Percentiles rank a stretch among this genome's conserved stretches.
Evolutionary conservation across 2,888 invertebrate genomes (phyloP).

Genomic region (Caenorhabditis sp.): DNA sequence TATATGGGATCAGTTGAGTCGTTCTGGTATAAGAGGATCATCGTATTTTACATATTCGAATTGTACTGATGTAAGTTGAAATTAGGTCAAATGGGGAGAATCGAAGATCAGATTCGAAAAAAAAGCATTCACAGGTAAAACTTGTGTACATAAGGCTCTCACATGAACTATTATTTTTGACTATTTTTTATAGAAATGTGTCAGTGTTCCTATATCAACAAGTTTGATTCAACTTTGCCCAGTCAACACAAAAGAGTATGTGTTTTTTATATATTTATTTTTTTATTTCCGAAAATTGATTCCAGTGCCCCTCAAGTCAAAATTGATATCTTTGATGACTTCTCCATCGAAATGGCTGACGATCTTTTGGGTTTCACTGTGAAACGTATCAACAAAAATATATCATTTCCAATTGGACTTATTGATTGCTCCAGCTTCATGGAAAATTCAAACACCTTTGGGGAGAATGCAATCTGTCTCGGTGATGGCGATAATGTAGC

Average conservation of each 20-base stretch:
- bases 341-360: conserved; percentile 18
- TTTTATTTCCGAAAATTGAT: neutral
- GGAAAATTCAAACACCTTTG: conserved; percentile 16
- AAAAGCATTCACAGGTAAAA: no score
- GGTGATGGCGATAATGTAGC: conserved; percentile 41
- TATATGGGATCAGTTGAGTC: conserved; percentile 16
- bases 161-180: no score
- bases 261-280: no score
- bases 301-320: conserved; percentile 18
- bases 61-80: conserved; percentile 13
- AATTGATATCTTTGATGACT: conserved; percentile 20
- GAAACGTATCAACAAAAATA: conserved; percentile 15
- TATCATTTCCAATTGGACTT: conserved; percentile 39
- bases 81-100: neutral
- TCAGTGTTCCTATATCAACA: neutral
- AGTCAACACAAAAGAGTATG: neutral
- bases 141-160: no score
- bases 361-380: conserved; percentile 35
- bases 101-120: no score
- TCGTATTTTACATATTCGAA: conserved; percentile 21
- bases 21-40: conserved; percentile 21
- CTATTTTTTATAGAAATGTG: neutral
- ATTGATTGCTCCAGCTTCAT: conserved; percentile 27
- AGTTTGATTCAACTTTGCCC: neutral
- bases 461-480: conserved; percentile 34